Conservation (phyloP, 2,888 invertebrate genomes). For the Hipparchia semele region DNA sequence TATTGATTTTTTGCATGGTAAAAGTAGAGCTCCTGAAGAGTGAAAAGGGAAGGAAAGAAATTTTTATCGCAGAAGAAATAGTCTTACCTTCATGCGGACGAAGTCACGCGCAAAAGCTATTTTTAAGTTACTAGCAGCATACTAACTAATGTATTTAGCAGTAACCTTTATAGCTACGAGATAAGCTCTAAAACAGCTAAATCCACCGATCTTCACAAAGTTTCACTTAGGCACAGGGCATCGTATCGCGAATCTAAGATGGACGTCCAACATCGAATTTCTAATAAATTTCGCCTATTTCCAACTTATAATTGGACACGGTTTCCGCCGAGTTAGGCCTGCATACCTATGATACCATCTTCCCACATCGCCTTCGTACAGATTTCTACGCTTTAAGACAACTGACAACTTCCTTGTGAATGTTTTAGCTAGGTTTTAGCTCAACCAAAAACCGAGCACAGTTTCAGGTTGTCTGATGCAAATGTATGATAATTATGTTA, state of each 20-base stretch:
- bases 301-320: conserved; percentile 56
- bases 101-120: too few species aligned
- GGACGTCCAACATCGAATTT: conserved; percentile 39
- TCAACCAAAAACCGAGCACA: not conserved
- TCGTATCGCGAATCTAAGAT: conserved; percentile 43
- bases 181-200: not conserved
- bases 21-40: too few species aligned
- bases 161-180: not conserved
- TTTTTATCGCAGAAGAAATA: too few species aligned
- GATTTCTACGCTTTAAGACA: conserved; percentile 28
- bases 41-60: too few species aligned
- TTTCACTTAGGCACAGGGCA: conserved; percentile 27
- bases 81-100: too few species aligned
- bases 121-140: too few species aligned
- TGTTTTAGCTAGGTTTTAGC: conserved; percentile 12
- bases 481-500: not conserved
- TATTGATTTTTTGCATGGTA: too few species aligned
- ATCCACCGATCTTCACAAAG: not conserved
- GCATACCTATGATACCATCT: conserved; percentile 43
- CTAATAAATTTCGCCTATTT: conserved; percentile 48
- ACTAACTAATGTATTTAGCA: too few species aligned
- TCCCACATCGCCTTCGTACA: conserved; percentile 21
- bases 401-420: conserved; percentile 29
- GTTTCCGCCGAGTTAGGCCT: conserved; percentile 51
- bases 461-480: not conserved